Evolutionary conservation across 1,140 invertebrate genomes (phyloP), one percentile per base, ranked within the genome.

Genomic region (Augochlora pura): DNA sequence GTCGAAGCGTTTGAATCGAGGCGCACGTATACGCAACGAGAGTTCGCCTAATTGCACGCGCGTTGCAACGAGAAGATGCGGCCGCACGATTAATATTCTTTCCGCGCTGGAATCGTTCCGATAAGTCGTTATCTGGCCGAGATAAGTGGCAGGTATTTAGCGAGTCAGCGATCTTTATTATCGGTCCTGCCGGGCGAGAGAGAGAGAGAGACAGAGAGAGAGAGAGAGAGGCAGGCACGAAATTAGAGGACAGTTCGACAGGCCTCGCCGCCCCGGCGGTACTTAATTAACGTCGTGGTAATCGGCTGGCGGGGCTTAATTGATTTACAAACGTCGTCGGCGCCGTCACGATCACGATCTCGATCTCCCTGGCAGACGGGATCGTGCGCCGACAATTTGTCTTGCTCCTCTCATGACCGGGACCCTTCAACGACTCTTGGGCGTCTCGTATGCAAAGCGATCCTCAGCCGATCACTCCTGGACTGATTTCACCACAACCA

Each of bases 261-360:
- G 68, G 59, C 69, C 38, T 67, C n/a, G 77, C 32, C 66, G 42
- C 27, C 27, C 65, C 59, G 74, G 62, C 75, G 79, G 69, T 81
- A 78, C 78, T 86, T 87, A 87, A 87, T 88, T 88, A 88, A 86
- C 85, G 68, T 67, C 76, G 63, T 69, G 72, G 63, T 73, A 78
- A 76, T 86, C 82, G 75, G 71, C 71, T 39, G 54, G 54, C 23
- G 52, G 46, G 59, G 80, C 84, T 89, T 91, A 90, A 90, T 91
- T 90, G 89, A 90, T 91, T 90, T 89, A 88, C 76, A 88, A 87
- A 90, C 85, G 85, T 79, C 73, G 62, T 86, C 60, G 73, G 54
- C 75, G 76, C 80, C 77, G 80, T 86, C 86, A 83, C 80, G 85
- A 87, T 86, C 85, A 70, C 78, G 85, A 86, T 87, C 86, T 86